Evolutionary conservation across 2,797 vertebrate species (phyloP).

Genomic region (Channallabes apus): DNA sequence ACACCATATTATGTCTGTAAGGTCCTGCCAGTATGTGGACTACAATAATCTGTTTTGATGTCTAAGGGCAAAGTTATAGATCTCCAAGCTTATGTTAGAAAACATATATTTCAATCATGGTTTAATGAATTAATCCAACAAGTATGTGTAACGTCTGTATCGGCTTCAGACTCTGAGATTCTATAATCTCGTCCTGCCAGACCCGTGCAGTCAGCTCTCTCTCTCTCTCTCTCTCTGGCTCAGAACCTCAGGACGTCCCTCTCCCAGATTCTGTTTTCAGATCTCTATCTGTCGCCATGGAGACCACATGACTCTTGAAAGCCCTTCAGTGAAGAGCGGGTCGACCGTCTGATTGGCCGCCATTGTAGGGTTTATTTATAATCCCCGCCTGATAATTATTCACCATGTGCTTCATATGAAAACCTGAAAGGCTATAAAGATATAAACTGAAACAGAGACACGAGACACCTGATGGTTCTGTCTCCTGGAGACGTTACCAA

Average conservation of each 20-base stretch:
- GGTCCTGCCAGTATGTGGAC: too few relatives aligned
- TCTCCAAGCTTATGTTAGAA: too few relatives aligned
- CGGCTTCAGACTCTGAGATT: too few relatives aligned
- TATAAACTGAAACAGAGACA: not conserved
- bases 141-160: too few relatives aligned
- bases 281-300: slow-evolving; percentile 45
- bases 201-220: too few relatives aligned
- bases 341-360: slow-evolving; percentile 21
- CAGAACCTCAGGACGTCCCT: not conserved
- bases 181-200: too few relatives aligned
- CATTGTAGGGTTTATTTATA: slow-evolving; percentile 27
- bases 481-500: not conserved
- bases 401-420: not conserved
- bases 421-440: not conserved
- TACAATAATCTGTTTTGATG: too few relatives aligned
- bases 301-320: slow-evolving; percentile 39
- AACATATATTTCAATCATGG: too few relatives aligned
- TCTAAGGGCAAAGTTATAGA: too few relatives aligned
- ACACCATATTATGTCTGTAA: too few relatives aligned
- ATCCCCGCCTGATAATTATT: slow-evolving; percentile 17
- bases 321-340: slow-evolving; percentile 38
- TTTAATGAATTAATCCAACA: too few relatives aligned
- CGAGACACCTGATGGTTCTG: not conserved
- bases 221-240: too few relatives aligned
- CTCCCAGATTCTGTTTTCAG: not conserved